Conservation (phyloP, 2,797 vertebrate species). For the Crossoptilon crossoptilon region DNA sequence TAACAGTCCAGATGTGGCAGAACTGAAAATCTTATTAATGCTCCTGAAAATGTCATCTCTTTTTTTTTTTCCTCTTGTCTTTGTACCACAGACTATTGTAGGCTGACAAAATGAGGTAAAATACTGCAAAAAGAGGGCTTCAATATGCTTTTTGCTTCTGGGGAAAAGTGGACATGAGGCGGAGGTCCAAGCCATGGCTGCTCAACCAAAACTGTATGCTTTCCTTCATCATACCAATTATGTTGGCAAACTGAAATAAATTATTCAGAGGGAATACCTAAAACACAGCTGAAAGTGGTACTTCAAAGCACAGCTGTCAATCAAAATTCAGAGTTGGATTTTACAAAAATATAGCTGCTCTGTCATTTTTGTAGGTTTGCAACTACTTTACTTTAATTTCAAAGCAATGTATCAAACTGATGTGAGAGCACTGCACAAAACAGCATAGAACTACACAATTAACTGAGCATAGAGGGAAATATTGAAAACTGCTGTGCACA, state of each 20-base stretch:
- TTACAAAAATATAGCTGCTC: not conserved
- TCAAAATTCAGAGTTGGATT: not conserved
- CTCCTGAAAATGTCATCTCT: constrained; percentile 27
- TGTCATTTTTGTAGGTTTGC: constrained; percentile 8
- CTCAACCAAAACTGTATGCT: not conserved
- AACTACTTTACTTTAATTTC: constrained; percentile 18
- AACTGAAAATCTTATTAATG: not conserved
- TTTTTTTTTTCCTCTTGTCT: not conserved
- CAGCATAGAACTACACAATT: not conserved
- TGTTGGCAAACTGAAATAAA: not conserved
- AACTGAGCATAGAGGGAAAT: not conserved
- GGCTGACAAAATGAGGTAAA: not conserved
- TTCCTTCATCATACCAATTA: not conserved
- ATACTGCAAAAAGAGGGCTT: not conserved
- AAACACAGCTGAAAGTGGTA: not conserved
- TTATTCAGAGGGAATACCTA: not conserved
- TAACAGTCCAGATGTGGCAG: not conserved
- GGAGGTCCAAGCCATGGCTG: not conserved
- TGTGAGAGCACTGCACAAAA: not conserved
- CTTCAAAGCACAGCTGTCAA: not conserved
- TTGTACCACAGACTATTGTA: no score
- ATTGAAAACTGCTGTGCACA: not conserved
- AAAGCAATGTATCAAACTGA: not conserved
- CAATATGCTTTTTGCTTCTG: not conserved
- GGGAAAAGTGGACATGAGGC: not conserved